A percentile compares a stretch with the other conserved stretches of the same genome.
These are phyloP conservation scores for Takifugu flavidus DNA, from an alignment of 2,113 vertebrate species.

Conservation along the genomic window DNA sequence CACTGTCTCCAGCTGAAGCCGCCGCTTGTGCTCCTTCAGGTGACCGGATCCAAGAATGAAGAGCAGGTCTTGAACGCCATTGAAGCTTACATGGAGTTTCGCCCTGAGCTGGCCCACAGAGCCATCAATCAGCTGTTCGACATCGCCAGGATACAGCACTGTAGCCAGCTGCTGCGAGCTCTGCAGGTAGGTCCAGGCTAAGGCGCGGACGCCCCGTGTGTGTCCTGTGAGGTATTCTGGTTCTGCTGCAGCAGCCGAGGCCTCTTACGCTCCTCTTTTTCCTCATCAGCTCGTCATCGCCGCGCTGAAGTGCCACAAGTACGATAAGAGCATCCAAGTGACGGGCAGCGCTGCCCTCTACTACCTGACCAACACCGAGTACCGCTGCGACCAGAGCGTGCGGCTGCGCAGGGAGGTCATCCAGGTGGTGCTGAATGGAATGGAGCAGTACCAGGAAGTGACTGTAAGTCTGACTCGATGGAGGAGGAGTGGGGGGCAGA, in stretches of 20 bases:
- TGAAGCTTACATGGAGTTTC: conserved; percentile 90
- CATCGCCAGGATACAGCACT: conserved; percentile 93
- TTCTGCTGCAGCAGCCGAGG: not conserved
- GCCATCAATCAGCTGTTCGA: conserved; percentile 97
- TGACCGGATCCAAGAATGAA: conserved; percentile 93
- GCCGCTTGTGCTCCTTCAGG: conserved; percentile 65
- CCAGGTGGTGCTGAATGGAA: conserved; percentile 94
- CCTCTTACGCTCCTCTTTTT: not conserved
- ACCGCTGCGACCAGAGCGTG: conserved; percentile 89
- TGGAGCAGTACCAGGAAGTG: conserved; percentile 98
- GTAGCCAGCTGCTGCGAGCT: conserved; percentile 89
- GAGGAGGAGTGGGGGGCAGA: no score
- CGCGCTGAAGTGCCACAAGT: conserved; percentile 93
- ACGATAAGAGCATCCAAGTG: conserved; percentile 96
- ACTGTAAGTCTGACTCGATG: conserved; percentile 78
- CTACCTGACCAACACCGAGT: conserved; percentile 95
- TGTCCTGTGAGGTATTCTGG: not conserved
- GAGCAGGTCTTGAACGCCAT: conserved; percentile 96
- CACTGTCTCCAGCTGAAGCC: not conserved
- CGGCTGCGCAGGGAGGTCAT: conserved; percentile 89
- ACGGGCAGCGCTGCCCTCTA: conserved; percentile 93
- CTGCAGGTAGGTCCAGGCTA: conserved; percentile 76
- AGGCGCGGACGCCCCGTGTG: no score
- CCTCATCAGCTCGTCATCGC: conserved; percentile 86
- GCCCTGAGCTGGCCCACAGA: conserved; percentile 89